Evolutionary conservation across 2,797 vertebrate genomes (phyloP), one percentile per base, ranked within the genome.

Genomic region (Mus minutoides): DNA sequence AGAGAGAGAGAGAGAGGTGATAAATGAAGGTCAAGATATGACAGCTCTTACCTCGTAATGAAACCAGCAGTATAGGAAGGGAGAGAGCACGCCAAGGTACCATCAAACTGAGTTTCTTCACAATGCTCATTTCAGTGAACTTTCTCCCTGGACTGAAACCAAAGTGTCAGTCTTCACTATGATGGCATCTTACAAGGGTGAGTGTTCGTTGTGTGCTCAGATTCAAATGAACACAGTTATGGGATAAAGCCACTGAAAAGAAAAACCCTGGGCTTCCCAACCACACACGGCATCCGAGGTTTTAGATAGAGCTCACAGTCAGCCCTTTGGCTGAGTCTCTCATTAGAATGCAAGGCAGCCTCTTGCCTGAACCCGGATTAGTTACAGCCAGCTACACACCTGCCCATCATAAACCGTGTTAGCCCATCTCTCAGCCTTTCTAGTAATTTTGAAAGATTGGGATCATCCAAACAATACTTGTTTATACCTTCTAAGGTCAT

Each of bases 121-220:
- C 99, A 98, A 99, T 98, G 98, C 99, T 99, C 99, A 99, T 99
- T 99, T 99, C 99, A 99, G 96, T 98, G 96, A 96, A 98, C 98
- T 98, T 98, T 98, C 97, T 98, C 97, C 92, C 97, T 98, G 97
- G 98, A 98, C 97, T 94, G 97, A 96, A 98, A 98, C 96, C 97
- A 97, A 97, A 98, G 86, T 94, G 95, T 83, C 94, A 93, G 67
- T 93, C 97, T 98, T 96, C 96, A 97, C 98, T 98, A 99, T 92
- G 98, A 99, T 98, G 98, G 98, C 99, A 99, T 99, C 98, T 99
- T 99, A 99, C 94, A 97, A 96, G 37, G 56, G 73, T 22, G 60
- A 76, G 52, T 96, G 95, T 96, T 92, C 95, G 78, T 43, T 62
- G 79, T 11, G 58, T 88, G 13, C n/a, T 97, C 97, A 97, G 96